phyloP scores from a whole-genome alignment of 2,797 vertebrate species.

The Characodon lateralis region DNA sequence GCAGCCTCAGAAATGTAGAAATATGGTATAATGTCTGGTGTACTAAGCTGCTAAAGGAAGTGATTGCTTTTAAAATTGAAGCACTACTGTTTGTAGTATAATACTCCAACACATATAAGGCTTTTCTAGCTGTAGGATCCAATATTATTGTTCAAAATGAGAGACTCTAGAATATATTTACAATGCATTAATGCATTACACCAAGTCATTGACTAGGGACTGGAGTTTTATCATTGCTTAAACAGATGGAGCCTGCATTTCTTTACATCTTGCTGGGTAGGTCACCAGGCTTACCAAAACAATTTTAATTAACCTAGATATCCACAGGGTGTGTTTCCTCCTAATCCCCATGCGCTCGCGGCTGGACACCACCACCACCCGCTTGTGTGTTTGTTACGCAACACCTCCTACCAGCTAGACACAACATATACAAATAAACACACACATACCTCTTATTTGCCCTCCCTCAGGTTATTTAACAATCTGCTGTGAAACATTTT shows the following conservation, averaged over 20 bases:
- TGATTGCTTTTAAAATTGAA: background rate
- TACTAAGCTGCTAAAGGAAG: background rate
- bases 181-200: constrained; percentile 13
- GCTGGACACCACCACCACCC: constrained; percentile 47
- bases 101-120: background rate
- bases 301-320: constrained; percentile 78
- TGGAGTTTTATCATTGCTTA: constrained; percentile 46
- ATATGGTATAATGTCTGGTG: background rate
- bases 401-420: constrained; percentile 44
- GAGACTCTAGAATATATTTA: constrained; percentile 22
- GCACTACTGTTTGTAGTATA: background rate
- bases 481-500: constrained; percentile 36
- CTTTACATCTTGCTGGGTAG: constrained; percentile 46
- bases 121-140: constrained; percentile 13
- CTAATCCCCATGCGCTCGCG: constrained; percentile 64
- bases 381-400: constrained; percentile 51
- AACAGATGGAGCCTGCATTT: constrained; percentile 65
- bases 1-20: background rate
- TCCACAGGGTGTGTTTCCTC: constrained; percentile 64
- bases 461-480: constrained; percentile 33
- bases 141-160: constrained; percentile 7
- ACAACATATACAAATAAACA: constrained; percentile 9
- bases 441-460: constrained; percentile 24
- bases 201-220: constrained; percentile 22
- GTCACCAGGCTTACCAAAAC: constrained; percentile 59